Evolutionary conservation across 1,140 invertebrate species (phyloP).

Genomic region (Lucilia sericata): DNA sequence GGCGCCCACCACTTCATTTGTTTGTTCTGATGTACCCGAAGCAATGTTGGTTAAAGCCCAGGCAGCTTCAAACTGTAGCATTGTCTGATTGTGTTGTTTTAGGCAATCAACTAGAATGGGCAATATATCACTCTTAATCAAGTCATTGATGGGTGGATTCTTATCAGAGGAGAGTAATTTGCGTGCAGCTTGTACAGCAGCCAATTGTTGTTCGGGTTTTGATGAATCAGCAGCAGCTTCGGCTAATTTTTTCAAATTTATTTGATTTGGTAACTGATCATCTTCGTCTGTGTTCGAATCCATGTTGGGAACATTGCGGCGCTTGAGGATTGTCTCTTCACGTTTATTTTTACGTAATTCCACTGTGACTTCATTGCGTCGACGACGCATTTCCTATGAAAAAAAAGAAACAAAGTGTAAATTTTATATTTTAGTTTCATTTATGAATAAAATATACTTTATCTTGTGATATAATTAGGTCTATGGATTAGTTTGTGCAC

Average conservation of each 20-base stretch:
- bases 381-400: slow-evolving; percentile 90
- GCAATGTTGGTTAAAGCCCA: slow-evolving; percentile 99
- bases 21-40: slow-evolving; percentile 95
- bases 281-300: slow-evolving; percentile 87
- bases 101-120: slow-evolving; percentile 94
- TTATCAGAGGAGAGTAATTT: slow-evolving; percentile 96
- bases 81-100: slow-evolving; percentile 86
- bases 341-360: slow-evolving; percentile 97
- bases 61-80: slow-evolving; percentile 97
- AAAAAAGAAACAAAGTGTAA: slow-evolving; percentile 53
- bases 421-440: neutral
- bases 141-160: slow-evolving; percentile 98
- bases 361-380: slow-evolving; percentile 94
- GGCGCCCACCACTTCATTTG: slow-evolving; percentile 90
- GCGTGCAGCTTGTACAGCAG: slow-evolving; percentile 87
- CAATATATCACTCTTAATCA: slow-evolving; percentile 93
- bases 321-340: slow-evolving; percentile 94
- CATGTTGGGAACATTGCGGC: slow-evolving; percentile 90
- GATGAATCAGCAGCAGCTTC: slow-evolving; percentile 77
- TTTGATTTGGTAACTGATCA: slow-evolving; percentile 71
- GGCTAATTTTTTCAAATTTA: slow-evolving; percentile 74
- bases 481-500: too few species aligned
- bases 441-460: too few species aligned
- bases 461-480: too few species aligned
- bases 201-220: slow-evolving; percentile 80